Base-by-base conservation (phyloP, 2,797 vertebrate species). In the Anableps anableps region DNA sequence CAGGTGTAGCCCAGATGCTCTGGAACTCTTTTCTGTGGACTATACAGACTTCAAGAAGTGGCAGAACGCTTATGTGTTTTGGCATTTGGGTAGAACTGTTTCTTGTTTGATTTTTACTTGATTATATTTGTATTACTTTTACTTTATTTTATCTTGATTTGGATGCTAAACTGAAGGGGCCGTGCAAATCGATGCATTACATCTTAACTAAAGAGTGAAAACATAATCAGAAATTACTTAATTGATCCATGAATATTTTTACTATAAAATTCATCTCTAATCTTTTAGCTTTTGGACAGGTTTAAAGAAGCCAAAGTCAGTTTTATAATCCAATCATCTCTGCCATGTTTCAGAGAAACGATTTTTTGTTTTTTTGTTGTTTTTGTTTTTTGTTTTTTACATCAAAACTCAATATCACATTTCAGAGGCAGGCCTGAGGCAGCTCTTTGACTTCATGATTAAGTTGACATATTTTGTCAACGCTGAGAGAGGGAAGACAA, bases 171-270 rank as follows among this genome's bases (percentile, higher is more conserved):
- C 45, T 2, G 47, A 48, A 16, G 16, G 16, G 8, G 16, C 16
- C 16, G 17, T 2, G 14, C 50, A 21, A 50, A 21, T 21, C 14
- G 21, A 53, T 53, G 50, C 50, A 53, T 53, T 23, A 23, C 6
- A 53, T 21, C 14, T 19, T 47, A 47, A 47, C n/a, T 31, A 38
- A 5, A 5, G 66, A 83, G 86, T 82, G 55, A 88, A 74, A 80
- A 48, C 16, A 74, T 88, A 83, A 76, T 87, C 83, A 85, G 66
- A 91, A 91, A 90, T 83, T 85, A 79, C 80, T 53, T 2, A 2
- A 66, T 87, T 88, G 71, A 76, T 88, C 76, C 76, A 1, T 83
- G 85, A 83, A 83, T 90, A 78, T 88, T 94, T 83, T 87, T 80
- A 74, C 72, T 41, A 45, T 79, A 89, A 85, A 92, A 85, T 77